phyloP scores from a whole-genome alignment of 1,140 invertebrate genomes.

The Drosophila eugracilis region DNA sequence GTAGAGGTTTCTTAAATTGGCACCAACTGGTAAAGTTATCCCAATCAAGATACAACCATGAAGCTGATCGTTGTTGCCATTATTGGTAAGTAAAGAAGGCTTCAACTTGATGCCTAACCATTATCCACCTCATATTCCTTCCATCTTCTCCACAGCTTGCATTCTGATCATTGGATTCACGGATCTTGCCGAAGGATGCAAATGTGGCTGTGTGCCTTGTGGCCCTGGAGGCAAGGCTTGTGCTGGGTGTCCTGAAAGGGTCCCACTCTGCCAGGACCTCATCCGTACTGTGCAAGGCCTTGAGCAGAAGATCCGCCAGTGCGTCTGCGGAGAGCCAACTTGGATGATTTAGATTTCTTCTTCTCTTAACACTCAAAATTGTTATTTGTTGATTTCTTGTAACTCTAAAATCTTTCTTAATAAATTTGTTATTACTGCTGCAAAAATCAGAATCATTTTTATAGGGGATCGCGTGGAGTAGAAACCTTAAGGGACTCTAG shows the following conservation, averaged over 20 bases:
- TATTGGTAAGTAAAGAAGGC: neutral
- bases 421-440: neutral
- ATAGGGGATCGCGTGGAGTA: too few species aligned
- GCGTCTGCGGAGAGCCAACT: neutral
- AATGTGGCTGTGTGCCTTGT: neutral
- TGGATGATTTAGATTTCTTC: neutral
- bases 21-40: neutral
- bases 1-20: too few species aligned
- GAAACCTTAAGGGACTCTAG: too few species aligned
- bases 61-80: neutral
- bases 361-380: too few species aligned
- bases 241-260: neutral
- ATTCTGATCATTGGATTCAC: neutral
- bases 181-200: neutral
- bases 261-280: neutral
- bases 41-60: neutral
- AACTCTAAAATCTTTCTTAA: neutral
- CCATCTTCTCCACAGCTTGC: neutral
- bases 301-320: neutral
- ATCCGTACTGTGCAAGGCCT: neutral
- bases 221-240: neutral
- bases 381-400: neutral
- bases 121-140: neutral
- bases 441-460: neutral
- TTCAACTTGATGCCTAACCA: neutral